phyloP scores from a whole-genome alignment of 2,797 vertebrate species.

The Myripristis jacobus region DNA sequence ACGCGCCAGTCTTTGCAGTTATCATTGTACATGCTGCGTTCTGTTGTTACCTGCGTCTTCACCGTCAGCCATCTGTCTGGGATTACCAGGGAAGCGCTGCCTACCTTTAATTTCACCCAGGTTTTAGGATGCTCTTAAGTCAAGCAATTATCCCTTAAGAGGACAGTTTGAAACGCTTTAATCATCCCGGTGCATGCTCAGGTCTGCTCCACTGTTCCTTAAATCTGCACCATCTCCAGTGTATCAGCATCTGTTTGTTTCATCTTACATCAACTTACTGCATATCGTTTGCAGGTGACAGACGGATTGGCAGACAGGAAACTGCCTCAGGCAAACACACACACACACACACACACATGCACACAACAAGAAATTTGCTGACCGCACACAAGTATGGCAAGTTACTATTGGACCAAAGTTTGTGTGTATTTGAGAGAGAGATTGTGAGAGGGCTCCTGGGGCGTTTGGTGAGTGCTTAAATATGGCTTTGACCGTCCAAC shows the following conservation, averaged over 20 bases:
- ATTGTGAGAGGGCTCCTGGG: constrained; percentile 56
- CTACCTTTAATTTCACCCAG: constrained; percentile 37
- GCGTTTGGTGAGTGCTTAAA: constrained; percentile 59
- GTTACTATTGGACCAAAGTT: constrained; percentile 34
- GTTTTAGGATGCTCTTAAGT: constrained; percentile 9
- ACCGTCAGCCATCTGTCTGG: constrained; percentile 52
- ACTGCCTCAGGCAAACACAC: constrained; percentile 30
- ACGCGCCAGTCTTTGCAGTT: constrained; percentile 31
- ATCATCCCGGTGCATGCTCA: constrained; percentile 11
- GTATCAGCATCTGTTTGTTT: constrained; percentile 25
- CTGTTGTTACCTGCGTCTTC: constrained; percentile 37
- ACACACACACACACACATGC: constrained; percentile 1
- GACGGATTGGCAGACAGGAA: constrained; percentile 39
- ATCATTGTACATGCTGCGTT: constrained; percentile 44
- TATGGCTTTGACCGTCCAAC: constrained; percentile 46
- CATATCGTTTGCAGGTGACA: constrained; percentile 38
- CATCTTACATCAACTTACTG: constrained; percentile 22
- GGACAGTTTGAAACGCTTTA: constrained; percentile 31
- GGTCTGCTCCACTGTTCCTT: constrained; percentile 24
- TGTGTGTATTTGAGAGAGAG: constrained; percentile 12
- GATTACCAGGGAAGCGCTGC: constrained; percentile 22
- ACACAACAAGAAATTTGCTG: neutral
- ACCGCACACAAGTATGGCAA: constrained; percentile 5
- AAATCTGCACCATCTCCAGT: constrained; percentile 28
- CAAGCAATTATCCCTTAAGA: constrained; percentile 23